Base-by-base conservation (phyloP, 2,888 invertebrate genomes). In the Meandrusa payeni region DNA sequence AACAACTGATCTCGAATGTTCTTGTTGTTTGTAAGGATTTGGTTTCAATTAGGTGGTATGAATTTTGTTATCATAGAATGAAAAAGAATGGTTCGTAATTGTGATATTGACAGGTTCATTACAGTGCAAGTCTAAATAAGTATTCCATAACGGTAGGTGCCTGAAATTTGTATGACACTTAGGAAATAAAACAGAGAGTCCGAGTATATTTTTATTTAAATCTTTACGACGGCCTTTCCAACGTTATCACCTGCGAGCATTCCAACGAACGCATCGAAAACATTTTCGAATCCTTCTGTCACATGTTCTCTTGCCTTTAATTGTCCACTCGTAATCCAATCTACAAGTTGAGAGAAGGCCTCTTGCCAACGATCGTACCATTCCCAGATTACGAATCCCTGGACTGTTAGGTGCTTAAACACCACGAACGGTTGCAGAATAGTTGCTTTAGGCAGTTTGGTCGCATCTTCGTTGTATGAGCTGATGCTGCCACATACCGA, bases 211-310 rank as follows among this genome's bases (percentile, higher is more conserved):
- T 15, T 15, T 15, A 15, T 22, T 40, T 49, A 64, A 0, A 65
- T 36, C 47, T 63, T 63, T 3, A 64, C 57, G 2, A 63, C 57
- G 3, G 63, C 64, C 75, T 93, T 93, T 19, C 92, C 93, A 22
- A 68, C 66, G 64, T 91, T 93, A 24, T 89, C 86, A 6, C 93
- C 93, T 1, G 56, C 52, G 1, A 82, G 64, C 77, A 93, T 86
- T 2, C 87, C 90, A 11, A 88, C 67, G 52, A 93, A 92, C 3
- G 92, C 92, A 26, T 90, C 78, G n/a, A 89, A 89, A 72, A 91
- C 83, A 39, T 91, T 91, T 37, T 91, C 91, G 60, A 93, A 93
- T 2, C 93, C 93, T 40, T 91, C 82, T 0, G 90, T 91, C 0
- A 91, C 62, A 0, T 91, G 91, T 70, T 94, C 93, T 22, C 67